Base-by-base conservation (phyloP, 1,140 invertebrate species). In the Helicoverpa armigera region DNA sequence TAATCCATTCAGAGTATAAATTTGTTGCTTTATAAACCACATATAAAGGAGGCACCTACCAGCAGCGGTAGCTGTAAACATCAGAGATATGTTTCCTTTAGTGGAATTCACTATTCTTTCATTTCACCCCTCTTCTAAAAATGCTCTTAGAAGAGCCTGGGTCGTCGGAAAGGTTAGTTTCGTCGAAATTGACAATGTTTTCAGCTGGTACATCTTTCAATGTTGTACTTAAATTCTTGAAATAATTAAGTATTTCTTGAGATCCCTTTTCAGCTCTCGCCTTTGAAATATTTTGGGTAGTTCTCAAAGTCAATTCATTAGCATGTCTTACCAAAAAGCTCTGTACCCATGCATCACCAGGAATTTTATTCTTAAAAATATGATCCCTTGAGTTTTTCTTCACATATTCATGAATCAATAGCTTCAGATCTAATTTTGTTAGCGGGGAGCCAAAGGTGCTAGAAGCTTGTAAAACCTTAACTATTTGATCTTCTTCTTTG, bases 111-210 rank as follows among this genome's bases (percentile, higher is more conserved):
- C 72, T 14, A 93, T 81, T 43, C 83, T 83, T 83, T 93, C 90
- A 88, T 82, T 93, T 93, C 35, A 75, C 81, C 11, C 85, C 86
- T 75, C 88, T 85, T 56, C 82, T 87, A 23, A 84, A 81, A n/a
- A 93, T 85, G 13, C 86, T 74, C 82, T 89, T 91, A 82, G 86
- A 80, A 13, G 65, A 65, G 3, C 91, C 90, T 11, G 89, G 88
- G 83, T 95, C 88, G 82, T 94, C 92, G 0, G 79, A 83, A n/a
- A 94, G 80, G 83, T 95, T 94, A 4, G 91, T 95, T 83, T 95
- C 90, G 82, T 95, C 94, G 83, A 89, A 95, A 82, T 95, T 95
- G 4, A 91, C 76, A n/a, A 95, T 89, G 75, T 90, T 87, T 16
- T 81, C 16, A 16, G 87, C 83, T 48, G 90, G 89, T n/a, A 93